Evolutionary conservation across 1,140 invertebrate species (phyloP), one percentile per base, ranked within the genome.

Genomic region (Drosophila rufa): DNA sequence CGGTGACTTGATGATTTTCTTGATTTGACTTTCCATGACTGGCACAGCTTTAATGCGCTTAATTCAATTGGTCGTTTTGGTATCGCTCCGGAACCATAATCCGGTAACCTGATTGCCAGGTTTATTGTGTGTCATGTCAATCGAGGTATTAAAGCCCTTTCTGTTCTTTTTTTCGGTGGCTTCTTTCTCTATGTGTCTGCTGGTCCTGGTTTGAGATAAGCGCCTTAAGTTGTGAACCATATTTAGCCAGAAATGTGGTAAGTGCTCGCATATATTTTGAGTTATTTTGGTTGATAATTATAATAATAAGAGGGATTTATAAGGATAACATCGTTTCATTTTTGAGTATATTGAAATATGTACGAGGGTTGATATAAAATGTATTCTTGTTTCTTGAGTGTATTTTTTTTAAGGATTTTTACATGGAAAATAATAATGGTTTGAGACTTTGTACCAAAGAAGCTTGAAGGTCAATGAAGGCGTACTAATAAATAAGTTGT

Each of bases 81-180:
- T 57, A 48, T 51, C 59, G 67, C 62, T 53, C 59, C 46, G 50
- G 55, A 51, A 60, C 48, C 77, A 71, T 83, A 83, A 84, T 80
- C 81, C 73, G 66, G 58, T 83, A 73, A 82, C 57, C 75, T 82
- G 62, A 83, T 66, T 71, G 76, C 38, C 83, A 66, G 82, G 46
- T 85, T 68, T 79, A 78, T 84, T 81, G 75, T 57, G 40, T 56
- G 59, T 66, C 69, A 75, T 85, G 83, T 76, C 82, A 85, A 79
- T 82, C 46, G 62, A 59, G 71, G 60, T 73, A 76, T 87, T 82
- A 74, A 61, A 45, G 59, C 25, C 38, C 56, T 55, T 17, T 36
- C 17, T n/a, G 14, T 3, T 11, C 17, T 19, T 30, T 60, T 60
- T 53, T 45, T 30, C 33, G 50, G 36, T 12, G 51, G 17, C 33